Conservation (phyloP, 37 sponge, comb jelly and placozoan species). For the Theonella swinhoei region DNA sequence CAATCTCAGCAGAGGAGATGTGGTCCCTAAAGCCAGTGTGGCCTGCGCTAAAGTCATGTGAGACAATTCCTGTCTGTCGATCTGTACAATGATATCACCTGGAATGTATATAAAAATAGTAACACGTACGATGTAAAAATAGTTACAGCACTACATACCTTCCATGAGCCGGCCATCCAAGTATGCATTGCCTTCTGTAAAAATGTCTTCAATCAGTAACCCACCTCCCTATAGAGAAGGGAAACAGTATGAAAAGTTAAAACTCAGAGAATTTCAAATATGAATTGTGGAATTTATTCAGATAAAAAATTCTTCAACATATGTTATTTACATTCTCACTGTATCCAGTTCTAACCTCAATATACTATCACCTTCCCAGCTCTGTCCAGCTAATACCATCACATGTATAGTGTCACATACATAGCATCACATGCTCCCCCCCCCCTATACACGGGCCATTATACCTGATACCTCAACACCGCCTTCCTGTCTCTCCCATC, state of each 20-base stretch:
- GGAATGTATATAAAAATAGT: conserved; percentile 3
- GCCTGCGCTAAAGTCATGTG: conserved; percentile 47
- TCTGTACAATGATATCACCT: conserved; percentile 70
- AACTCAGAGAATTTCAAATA: background rate
- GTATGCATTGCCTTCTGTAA: conserved; percentile 64
- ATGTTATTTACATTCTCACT: no score
- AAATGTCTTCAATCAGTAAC: conserved; percentile 65
- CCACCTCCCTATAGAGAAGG: conserved; percentile 6
- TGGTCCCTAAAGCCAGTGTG: conserved; percentile 53
- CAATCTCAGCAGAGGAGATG: conserved; percentile 57
- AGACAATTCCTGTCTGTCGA: conserved; percentile 59
- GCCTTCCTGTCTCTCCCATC: no score
- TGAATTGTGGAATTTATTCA: no score
- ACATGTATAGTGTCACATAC: no score
- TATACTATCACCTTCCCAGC: no score
- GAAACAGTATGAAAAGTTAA: background rate
- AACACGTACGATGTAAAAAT: background rate
- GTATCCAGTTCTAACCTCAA: no score
- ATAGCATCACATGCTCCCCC: no score
- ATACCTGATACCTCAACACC: no score
- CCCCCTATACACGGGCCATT: no score
- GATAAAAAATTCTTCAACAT: no score
- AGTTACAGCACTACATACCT: no score
- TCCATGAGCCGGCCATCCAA: conserved; percentile 66
- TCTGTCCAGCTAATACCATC: no score